Percentiles rank a stretch among this genome's conserved stretches.
Conservation (phyloP, 2,797 vertebrate species). For the Xenopus petersii region DNA sequence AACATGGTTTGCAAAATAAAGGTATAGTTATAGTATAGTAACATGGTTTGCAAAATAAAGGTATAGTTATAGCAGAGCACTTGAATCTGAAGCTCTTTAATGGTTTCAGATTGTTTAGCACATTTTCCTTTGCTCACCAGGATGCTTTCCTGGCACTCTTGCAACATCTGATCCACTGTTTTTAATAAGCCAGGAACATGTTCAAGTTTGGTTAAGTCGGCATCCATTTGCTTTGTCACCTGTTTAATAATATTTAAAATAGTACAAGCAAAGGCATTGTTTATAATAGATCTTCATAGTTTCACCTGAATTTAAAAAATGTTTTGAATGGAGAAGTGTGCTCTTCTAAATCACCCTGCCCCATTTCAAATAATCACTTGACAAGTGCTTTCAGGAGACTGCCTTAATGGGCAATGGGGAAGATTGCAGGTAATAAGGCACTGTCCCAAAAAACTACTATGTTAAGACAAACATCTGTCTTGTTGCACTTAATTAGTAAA, state of each 20-base stretch:
- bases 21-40: neutral
- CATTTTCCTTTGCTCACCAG: slow-evolving; percentile 60
- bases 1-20: no score
- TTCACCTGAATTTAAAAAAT: no score
- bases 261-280: slow-evolving; percentile 5
- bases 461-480: no score
- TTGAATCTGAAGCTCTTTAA: slow-evolving; percentile 75
- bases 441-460: no score
- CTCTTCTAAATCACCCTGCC: no score
- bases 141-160: slow-evolving; percentile 68
- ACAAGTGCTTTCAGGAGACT: no score
- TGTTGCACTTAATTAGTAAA: no score
- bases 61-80: slow-evolving; percentile 58
- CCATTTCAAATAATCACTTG: no score
- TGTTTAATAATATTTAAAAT: slow-evolving; percentile 59
- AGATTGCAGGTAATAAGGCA: no score
- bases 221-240: slow-evolving; percentile 71
- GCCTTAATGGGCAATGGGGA: no score
- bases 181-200: slow-evolving; percentile 66
- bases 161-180: slow-evolving; percentile 65
- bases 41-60: neutral
- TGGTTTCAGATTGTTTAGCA: slow-evolving; percentile 65
- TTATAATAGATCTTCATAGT: no score
- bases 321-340: no score
- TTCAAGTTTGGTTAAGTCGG: slow-evolving; percentile 67